Evolutionary conservation across 2,888 invertebrate genomes (phyloP).

Genomic region (Oscheius sp.): DNA sequence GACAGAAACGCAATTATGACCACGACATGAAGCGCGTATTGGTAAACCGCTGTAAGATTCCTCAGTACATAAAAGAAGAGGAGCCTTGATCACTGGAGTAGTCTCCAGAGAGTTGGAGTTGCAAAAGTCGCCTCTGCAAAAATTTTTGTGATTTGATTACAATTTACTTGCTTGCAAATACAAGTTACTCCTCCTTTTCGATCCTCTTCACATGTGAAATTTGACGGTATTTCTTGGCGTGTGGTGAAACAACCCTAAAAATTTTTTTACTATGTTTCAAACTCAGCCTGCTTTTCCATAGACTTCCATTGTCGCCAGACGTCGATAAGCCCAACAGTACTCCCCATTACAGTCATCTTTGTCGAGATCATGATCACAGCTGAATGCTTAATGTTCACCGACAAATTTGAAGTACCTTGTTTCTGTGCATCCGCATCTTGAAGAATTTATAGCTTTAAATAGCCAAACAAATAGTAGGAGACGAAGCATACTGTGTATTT

Average conservation of each 20-base stretch:
- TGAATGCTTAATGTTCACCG: neutral
- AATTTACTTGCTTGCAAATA: slow-evolving; percentile 11
- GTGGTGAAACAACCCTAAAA: slow-evolving; percentile 12
- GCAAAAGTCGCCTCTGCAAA: slow-evolving; percentile 14
- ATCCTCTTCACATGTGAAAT: slow-evolving; percentile 12
- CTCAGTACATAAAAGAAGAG: neutral
- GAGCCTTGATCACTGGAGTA: neutral
- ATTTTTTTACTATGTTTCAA: neutral
- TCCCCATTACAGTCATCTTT: slow-evolving; percentile 10
- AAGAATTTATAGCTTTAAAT: neutral
- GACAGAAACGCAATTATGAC: neutral
- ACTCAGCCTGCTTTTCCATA: no score
- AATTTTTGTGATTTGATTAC: neutral
- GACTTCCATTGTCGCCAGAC: neutral
- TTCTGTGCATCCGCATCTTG: slow-evolving; percentile 6
- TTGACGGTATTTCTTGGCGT: slow-evolving; percentile 4
- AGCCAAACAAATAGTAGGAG: no score
- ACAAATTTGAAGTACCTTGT: neutral
- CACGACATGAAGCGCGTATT: slow-evolving; percentile 2
- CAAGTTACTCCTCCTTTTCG: slow-evolving; percentile 12
- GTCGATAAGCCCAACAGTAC: slow-evolving; percentile 9
- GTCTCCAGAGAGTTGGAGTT: neutral
- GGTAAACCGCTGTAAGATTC: no score
- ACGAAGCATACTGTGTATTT: no score
- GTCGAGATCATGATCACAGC: neutral